A percentile compares a stretch with the other conserved stretches of the same genome.
These are phyloP conservation scores for Acanthochromis polyacanthus DNA, from an alignment of 2,113 vertebrate genomes.

Conservation along the genomic window DNA sequence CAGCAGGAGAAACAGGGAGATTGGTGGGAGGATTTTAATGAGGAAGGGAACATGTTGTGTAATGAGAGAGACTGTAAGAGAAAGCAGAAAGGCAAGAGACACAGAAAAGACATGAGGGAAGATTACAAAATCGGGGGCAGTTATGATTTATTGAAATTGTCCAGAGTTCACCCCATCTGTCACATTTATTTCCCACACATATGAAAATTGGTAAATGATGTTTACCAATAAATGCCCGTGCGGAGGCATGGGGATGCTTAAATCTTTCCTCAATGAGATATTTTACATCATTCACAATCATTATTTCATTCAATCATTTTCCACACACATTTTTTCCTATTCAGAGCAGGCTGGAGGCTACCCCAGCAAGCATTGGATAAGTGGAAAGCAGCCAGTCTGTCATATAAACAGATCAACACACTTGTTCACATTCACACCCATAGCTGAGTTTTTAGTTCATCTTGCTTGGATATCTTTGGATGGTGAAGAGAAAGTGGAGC, in stretches of 20 bases:
- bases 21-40: conserved; percentile 48
- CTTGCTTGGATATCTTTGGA: conserved; percentile 36
- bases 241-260: conserved; percentile 10
- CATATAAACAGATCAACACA: conserved; percentile 41
- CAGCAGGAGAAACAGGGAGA: conserved; percentile 29
- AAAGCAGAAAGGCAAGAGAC: conserved; percentile 16
- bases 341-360: conserved; percentile 43
- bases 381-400: conserved; percentile 27
- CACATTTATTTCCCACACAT: conserved; percentile 46
- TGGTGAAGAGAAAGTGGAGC: conserved; percentile 38
- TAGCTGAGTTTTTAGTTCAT: conserved; percentile 30
- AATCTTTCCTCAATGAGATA: conserved; percentile 53
- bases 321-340: conserved; percentile 17
- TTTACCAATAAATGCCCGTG: conserved; percentile 49
- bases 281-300: conserved; percentile 56
- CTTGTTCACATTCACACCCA: conserved; percentile 37
- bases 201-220: conserved; percentile 48
- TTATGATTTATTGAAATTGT: conserved; percentile 55
- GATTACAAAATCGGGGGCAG: conserved; percentile 40
- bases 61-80: conserved; percentile 34
- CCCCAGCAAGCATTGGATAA: conserved; percentile 36
- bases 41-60: conserved; percentile 35
- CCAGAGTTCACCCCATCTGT: conserved; percentile 47
- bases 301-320: conserved; percentile 51
- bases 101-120: conserved; percentile 25